phyloP scores from a whole-genome alignment of 2,113 vertebrate species.

The Cromileptes altivelis region DNA sequence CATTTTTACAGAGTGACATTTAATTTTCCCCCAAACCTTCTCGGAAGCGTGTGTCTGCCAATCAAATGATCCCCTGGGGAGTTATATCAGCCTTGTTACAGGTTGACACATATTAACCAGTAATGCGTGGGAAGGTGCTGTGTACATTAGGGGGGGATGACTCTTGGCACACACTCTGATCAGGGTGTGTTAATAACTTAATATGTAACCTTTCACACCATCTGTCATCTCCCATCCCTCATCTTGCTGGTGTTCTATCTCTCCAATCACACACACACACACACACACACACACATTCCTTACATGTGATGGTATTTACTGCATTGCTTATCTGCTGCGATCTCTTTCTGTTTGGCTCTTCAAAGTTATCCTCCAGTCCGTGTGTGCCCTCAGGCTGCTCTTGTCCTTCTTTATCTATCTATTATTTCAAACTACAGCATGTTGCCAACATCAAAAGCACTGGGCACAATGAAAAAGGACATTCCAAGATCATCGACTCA shows the following conservation, averaged over 20 bases:
- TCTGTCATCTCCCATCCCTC: conserved; percentile 27
- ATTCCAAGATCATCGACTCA: conserved; percentile 53
- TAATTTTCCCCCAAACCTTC: neutral
- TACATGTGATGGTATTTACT: conserved; percentile 1
- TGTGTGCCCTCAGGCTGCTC: conserved; percentile 15
- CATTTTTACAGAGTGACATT: conserved; percentile 20
- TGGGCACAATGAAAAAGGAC: conserved; percentile 40
- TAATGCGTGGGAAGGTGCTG: conserved; percentile 10
- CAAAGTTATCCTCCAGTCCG: neutral
- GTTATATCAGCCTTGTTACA: neutral
- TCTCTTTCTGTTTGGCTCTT: conserved; percentile 21
- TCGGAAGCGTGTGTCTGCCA: neutral
- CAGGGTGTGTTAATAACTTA: conserved; percentile 36
- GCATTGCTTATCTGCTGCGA: neutral
- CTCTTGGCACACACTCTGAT: conserved; percentile 16
- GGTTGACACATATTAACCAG: conserved; percentile 19
- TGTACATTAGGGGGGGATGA: neutral
- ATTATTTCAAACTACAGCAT: conserved; percentile 42
- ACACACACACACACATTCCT: conserved; percentile 8
- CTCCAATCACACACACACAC: neutral
- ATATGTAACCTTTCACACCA: conserved; percentile 37
- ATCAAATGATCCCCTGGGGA: conserved; percentile 15
- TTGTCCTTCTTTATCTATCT: conserved; percentile 31
- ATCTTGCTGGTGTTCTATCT: neutral
- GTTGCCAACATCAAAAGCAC: conserved; percentile 48